phyloP scores from a whole-genome alignment of 2,888 invertebrate species.

The Bugulina stolonifera region DNA sequence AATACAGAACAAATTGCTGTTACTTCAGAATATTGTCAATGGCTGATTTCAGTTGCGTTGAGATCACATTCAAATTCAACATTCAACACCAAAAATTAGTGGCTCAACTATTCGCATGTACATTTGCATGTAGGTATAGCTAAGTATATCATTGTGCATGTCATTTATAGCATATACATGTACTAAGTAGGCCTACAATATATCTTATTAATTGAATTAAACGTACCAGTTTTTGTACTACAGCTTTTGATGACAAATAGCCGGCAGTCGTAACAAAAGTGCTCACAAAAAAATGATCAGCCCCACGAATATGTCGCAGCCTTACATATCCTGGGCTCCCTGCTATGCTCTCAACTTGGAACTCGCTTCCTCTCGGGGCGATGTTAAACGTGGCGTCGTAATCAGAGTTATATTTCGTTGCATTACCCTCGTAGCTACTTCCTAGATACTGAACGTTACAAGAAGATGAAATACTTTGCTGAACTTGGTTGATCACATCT shows the following conservation, averaged over 20 bases:
- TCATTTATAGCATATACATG: too few species aligned
- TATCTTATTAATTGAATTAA: too few species aligned
- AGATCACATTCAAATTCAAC: too few species aligned
- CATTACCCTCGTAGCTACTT: constrained; percentile 16
- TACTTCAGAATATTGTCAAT: too few species aligned
- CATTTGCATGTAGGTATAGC: too few species aligned
- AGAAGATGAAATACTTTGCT: background rate
- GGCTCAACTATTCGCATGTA: too few species aligned
- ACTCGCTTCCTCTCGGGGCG: constrained; percentile 5
- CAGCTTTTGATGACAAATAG: background rate
- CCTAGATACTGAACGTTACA: background rate
- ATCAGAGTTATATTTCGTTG: background rate
- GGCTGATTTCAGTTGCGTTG: too few species aligned
- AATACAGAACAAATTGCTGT: too few species aligned
- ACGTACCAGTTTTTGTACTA: background rate
- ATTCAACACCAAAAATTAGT: too few species aligned
- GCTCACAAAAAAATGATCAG: background rate
- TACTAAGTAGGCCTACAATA: too few species aligned
- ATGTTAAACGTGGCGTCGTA: background rate
- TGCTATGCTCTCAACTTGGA: background rate
- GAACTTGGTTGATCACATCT: background rate
- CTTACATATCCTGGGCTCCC: background rate
- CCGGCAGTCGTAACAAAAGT: background rate
- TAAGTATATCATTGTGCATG: too few species aligned
- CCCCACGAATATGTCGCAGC: background rate